Conservation (phyloP, 2,113 vertebrate genomes). For the Mastomys coucha region DNA sequence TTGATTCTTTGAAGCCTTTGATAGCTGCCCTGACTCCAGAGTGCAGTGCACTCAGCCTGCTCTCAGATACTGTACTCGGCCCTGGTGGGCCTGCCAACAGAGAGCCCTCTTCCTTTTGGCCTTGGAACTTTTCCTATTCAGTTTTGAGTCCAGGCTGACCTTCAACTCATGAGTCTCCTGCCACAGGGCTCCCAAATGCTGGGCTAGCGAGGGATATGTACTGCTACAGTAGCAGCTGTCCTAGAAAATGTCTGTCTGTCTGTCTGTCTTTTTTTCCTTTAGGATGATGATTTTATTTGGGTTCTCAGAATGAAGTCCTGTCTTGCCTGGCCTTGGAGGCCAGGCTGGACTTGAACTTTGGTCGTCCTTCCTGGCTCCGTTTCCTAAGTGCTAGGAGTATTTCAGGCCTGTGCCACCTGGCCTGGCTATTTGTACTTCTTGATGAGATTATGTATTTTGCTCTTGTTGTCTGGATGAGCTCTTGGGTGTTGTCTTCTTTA, state of each 20-base stretch:
- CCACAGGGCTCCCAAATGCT: neutral
- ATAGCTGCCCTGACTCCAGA: neutral
- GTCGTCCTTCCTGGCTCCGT: neutral
- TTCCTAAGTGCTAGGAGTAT: neutral
- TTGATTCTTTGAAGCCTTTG: constrained; percentile 34
- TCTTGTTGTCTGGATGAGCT: neutral
- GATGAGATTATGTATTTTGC: neutral
- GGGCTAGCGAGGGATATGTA: no score
- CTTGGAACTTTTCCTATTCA: constrained; percentile 48
- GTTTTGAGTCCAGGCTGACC: neutral
- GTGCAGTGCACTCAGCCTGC: neutral
- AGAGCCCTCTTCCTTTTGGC: neutral
- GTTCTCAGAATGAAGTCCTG: neutral
- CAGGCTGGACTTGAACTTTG: neutral
- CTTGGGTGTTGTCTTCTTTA: neutral
- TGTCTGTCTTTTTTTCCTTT: neutral
- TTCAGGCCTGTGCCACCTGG: neutral
- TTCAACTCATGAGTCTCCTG: neutral
- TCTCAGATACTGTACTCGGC: neutral
- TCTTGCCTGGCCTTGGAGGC: neutral
- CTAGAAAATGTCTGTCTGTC: neutral
- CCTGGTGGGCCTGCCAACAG: neutral
- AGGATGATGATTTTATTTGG: neutral
- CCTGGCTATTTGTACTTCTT: neutral
- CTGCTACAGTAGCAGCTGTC: neutral